Base-by-base conservation (phyloP, 2,797 vertebrate genomes). In the Chelon labrosus region DNA sequence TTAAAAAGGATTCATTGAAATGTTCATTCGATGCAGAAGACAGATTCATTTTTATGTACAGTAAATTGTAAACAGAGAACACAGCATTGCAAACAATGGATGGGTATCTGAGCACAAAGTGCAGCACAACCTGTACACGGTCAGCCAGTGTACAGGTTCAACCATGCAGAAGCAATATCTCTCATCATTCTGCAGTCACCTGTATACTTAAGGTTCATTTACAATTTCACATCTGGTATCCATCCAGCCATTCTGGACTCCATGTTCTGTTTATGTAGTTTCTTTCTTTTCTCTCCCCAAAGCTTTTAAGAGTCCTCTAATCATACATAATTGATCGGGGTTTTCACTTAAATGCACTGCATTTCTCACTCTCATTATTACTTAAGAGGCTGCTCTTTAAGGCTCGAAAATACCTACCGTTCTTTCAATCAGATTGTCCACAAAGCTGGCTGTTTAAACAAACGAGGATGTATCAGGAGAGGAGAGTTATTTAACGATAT, bases 261-360 rank as follows among this genome's bases (percentile, higher is more conserved):
- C 85, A 75, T 92, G 89, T 93, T 92, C 92, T 92, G 89, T 94
- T 93, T 91, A 90, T 93, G 88, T 88, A 89, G 87, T 89, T 94
- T 92, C 85, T 90, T 91, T 85, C 78, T 85, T 81, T 91, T 90
- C 88, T 73, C 79, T 79, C 84, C 85, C 83, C 80, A 87, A 93
- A 92, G 91, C 93, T 93, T 94, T 93, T 92, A 91, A 92, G 92
- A 93, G 92, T 91, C 87, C 77, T 92, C 89, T 91, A 89, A 94
- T 91, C 93, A 94, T 94, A 90, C 89, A 95, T 95, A 92, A 94
- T 95, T 94, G 88, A 95, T 93, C 78, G 61, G 56, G 67, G 74
- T 90, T 93, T 93, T 93, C 90, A 92, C 93, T 91, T 91, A 92
- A 92, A 93, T 88, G 87, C 85, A 86, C 90, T 84, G 82, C 89